phyloP scores from a whole-genome alignment of 2,797 vertebrate species.

The Falco novaeseelandiae region DNA sequence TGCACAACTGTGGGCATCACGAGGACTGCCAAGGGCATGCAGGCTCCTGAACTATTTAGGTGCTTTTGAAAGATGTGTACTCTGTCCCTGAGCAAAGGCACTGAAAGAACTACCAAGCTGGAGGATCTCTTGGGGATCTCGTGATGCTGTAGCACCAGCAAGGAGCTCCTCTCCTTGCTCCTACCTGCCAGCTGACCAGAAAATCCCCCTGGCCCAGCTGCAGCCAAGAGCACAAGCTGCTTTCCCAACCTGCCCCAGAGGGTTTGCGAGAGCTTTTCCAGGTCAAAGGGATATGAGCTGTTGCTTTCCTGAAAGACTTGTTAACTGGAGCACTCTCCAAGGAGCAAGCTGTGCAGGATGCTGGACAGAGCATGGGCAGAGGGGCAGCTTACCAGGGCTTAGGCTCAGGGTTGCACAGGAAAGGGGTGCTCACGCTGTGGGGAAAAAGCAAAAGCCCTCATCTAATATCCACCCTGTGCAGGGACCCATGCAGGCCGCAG shows the following conservation, averaged over 20 bases:
- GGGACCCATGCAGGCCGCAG: rapidly evolving
- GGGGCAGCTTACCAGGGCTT: not conserved
- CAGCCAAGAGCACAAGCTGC: not conserved
- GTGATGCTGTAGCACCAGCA: not conserved
- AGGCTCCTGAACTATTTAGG: not conserved
- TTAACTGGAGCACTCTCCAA: not conserved
- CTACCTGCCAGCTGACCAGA: not conserved
- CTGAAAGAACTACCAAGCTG: not conserved
- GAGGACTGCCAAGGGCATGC: not conserved
- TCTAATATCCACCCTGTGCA: not conserved
- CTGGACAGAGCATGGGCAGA: not conserved
- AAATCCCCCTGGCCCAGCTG: not conserved
- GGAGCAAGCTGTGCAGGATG: not conserved
- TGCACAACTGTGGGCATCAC: too few species aligned
- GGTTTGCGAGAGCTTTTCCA: not conserved
- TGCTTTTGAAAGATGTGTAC: not conserved
- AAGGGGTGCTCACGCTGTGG: rapidly evolving
- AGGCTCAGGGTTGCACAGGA: not conserved
- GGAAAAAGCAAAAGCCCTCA: not conserved
- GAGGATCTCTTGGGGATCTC: not conserved
- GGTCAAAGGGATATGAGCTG: not conserved
- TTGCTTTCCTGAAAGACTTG: not conserved
- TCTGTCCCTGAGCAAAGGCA: not conserved
- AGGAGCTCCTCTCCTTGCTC: not conserved
- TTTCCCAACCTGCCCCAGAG: not conserved